Conservation (phyloP, 2,797 vertebrate species). For the Coendou prehensilis region DNA sequence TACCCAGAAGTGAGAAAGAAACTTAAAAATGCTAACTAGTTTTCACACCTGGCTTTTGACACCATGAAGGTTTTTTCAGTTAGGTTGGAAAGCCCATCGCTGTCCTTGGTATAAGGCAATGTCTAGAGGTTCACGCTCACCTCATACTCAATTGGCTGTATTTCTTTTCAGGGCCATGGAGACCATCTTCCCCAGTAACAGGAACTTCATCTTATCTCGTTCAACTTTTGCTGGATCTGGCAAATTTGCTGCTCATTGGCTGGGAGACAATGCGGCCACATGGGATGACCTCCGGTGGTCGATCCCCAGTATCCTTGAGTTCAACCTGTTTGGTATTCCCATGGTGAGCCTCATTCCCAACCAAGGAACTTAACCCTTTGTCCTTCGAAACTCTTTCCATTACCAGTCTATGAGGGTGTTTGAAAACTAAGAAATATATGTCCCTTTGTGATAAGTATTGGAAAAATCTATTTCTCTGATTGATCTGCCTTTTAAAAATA, state of each 20-base stretch:
- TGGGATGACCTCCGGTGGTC: conserved; percentile 98
- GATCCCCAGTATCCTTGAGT: conserved; percentile 97
- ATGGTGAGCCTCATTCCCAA: conserved; percentile 73
- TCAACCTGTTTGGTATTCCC: conserved; percentile 96
- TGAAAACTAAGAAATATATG: neutral
- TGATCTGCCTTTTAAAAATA: neutral
- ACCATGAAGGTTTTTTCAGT: neutral
- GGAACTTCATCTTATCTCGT: conserved; percentile 94
- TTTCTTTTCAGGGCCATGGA: conserved; percentile 91
- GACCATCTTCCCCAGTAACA: conserved; percentile 88
- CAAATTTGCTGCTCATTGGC: conserved; percentile 95
- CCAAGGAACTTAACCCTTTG: neutral
- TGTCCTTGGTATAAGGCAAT: neutral
- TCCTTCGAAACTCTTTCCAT: neutral
- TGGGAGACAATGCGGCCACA: conserved; percentile 96
- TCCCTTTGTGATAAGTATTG: neutral
- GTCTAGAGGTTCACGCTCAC: neutral
- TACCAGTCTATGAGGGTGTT: neutral
- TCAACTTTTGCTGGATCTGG: conserved; percentile 97
- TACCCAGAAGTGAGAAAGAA: neutral
- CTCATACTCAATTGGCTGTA: neutral
- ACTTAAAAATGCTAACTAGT: neutral
- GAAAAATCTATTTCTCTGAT: neutral
- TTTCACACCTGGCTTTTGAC: neutral
- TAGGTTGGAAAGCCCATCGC: neutral